Percentiles rank a stretch among this genome's conserved stretches.
phyloP scores from a whole-genome alignment of 2,113 vertebrate genomes.

The Dissostichus mawsoni region DNA sequence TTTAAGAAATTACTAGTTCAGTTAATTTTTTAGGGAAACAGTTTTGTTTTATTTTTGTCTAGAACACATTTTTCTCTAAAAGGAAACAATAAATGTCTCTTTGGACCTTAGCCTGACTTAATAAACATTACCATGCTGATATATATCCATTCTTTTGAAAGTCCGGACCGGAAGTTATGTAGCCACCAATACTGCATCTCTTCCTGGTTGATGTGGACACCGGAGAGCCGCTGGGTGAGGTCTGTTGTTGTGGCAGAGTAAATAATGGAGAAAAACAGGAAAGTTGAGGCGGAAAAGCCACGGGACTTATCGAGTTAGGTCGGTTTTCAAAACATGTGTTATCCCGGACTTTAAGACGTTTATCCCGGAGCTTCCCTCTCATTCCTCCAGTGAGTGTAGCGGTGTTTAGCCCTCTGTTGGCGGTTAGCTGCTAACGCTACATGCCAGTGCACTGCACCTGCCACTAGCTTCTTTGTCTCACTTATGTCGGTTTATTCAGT shows the following conservation, averaged over 20 bases:
- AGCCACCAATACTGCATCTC: not conserved
- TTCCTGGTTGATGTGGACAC: slow-evolving; percentile 70
- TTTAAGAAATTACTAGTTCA: fast-evolving
- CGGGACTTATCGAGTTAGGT: fast-evolving
- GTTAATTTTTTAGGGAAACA: not conserved
- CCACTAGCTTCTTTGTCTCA: slow-evolving; percentile 42
- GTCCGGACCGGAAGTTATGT: not conserved
- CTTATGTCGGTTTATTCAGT: not conserved
- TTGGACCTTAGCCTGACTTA: fast-evolving
- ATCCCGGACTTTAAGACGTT: not conserved
- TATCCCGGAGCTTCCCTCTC: not conserved
- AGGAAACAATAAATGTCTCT: not conserved
- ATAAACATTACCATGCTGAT: not conserved
- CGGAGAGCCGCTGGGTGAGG: slow-evolving; percentile 63
- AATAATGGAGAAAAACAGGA: slow-evolving; percentile 7
- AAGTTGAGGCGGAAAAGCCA: not conserved
- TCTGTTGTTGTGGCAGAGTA: slow-evolving; percentile 31
- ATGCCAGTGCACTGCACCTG: slow-evolving; percentile 37
- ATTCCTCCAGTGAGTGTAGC: not conserved
- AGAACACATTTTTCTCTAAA: not conserved
- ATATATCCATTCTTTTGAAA: slow-evolving; percentile 37
- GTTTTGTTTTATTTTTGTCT: fast-evolving
- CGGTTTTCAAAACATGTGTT: fast-evolving
- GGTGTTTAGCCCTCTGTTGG: slow-evolving; percentile 1
- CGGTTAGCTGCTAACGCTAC: slow-evolving; percentile 37